Percentiles rank a stretch among this genome's conserved stretches.
phyloP scores from a whole-genome alignment of 2,888 invertebrate genomes.

The Apodemia duryi region DNA sequence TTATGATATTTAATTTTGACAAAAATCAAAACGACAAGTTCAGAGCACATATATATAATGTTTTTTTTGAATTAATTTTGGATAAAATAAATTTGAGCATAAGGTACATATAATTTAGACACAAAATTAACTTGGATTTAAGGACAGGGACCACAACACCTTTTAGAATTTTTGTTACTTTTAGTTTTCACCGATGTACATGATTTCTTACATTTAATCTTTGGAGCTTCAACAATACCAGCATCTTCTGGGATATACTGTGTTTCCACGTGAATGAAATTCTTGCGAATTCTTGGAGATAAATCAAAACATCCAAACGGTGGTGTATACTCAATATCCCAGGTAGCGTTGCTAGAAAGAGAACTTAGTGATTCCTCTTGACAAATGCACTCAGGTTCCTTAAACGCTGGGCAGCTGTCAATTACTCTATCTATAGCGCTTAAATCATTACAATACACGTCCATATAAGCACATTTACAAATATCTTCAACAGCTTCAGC shows the following conservation, averaged over 20 bases:
- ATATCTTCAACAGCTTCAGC: slow-evolving; percentile 66
- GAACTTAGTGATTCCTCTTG: slow-evolving; percentile 62
- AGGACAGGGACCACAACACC: slow-evolving; percentile 40
- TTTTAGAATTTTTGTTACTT: slow-evolving; percentile 35
- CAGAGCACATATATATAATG: too few relatives aligned
- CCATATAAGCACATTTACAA: slow-evolving; percentile 75
- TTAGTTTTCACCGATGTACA: slow-evolving; percentile 42
- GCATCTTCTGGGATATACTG: slow-evolving; percentile 81
- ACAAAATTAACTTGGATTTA: slow-evolving; percentile 20
- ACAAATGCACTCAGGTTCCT: slow-evolving; percentile 65
- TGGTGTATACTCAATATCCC: slow-evolving; percentile 85
- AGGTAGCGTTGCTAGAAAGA: slow-evolving; percentile 80
- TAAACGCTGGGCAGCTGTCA: slow-evolving; percentile 65
- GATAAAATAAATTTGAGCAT: too few relatives aligned
- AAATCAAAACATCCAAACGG: slow-evolving; percentile 84
- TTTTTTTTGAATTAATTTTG: too few relatives aligned
- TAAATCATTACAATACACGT: slow-evolving; percentile 68
- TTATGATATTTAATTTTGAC: too few relatives aligned
- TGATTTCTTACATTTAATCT: slow-evolving; percentile 46
- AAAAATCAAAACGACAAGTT: too few relatives aligned
- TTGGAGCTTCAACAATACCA: slow-evolving; percentile 49
- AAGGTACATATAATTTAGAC: slow-evolving; percentile 15
- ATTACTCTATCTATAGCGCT: slow-evolving; percentile 67
- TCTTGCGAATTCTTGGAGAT: slow-evolving; percentile 66
- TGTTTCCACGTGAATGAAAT: slow-evolving; percentile 79